phyloP scores from a whole-genome alignment of 2,888 invertebrate genomes.

The Noctua fimbriata region DNA sequence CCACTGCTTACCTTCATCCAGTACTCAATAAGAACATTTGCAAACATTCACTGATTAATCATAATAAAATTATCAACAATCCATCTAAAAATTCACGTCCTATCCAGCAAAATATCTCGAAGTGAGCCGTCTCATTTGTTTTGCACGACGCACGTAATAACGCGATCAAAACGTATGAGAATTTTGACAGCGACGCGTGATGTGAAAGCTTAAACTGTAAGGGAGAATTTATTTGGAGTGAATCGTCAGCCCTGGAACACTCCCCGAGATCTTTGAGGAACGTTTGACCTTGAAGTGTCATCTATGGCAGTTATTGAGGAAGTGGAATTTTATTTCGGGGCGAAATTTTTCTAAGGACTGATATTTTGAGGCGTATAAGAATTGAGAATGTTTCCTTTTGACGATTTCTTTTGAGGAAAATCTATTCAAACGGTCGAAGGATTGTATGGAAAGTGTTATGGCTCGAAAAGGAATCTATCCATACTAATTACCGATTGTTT shows the following conservation, averaged over 20 bases:
- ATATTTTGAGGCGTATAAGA: slow-evolving; percentile 4
- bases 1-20: background rate
- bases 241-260: slow-evolving; percentile 61
- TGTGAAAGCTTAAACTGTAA: slow-evolving; percentile 79
- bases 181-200: slow-evolving; percentile 87
- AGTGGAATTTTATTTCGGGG: slow-evolving; percentile 16
- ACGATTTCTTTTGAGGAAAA: background rate
- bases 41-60: background rate
- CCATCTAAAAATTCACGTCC: background rate
- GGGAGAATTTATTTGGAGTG: slow-evolving; percentile 72
- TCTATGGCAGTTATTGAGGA: slow-evolving; percentile 21
- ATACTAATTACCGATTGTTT: background rate
- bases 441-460: background rate
- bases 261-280: slow-evolving; percentile 50
- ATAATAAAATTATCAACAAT: background rate
- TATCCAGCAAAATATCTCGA: slow-evolving; percentile 48
- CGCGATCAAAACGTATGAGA: slow-evolving; percentile 88
- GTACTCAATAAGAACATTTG: background rate
- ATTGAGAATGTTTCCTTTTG: slow-evolving; percentile 8
- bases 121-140: slow-evolving; percentile 83
- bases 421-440: background rate
- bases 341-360: slow-evolving; percentile 14
- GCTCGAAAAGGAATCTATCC: background rate
- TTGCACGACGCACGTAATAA: slow-evolving; percentile 86
- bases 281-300: slow-evolving; percentile 54